These are phyloP conservation scores for Chamaetylas fuelleborni DNA, from an alignment of 2,113 vertebrate genomes.

Conservation along the genomic window DNA sequence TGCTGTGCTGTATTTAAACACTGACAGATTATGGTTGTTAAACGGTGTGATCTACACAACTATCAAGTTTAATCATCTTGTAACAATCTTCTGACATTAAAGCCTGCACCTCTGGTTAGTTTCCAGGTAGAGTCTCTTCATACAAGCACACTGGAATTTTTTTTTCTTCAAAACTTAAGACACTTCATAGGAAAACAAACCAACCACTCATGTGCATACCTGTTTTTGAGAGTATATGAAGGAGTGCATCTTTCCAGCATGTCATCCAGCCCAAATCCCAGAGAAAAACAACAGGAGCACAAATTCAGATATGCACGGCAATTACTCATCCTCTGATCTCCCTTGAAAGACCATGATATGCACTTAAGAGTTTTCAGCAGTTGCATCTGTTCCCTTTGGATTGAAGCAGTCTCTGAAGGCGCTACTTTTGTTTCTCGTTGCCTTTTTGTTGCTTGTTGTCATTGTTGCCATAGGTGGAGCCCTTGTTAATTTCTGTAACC, in stretches of 20 bases:
- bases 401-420: constrained; percentile 20
- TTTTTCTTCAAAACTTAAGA: neutral
- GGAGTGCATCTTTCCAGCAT: neutral
- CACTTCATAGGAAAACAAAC: constrained; percentile 20
- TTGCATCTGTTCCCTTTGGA: constrained; percentile 55
- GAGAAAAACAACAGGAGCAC: constrained; percentile 12
- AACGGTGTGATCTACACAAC: neutral
- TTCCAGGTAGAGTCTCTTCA: neutral
- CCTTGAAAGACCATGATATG: neutral
- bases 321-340: neutral
- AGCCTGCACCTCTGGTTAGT: neutral
- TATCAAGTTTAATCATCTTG: constrained; percentile 6
- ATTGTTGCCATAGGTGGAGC: constrained; percentile 89
- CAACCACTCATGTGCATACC: constrained; percentile 18
- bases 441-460: constrained; percentile 53
- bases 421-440: constrained; percentile 70
- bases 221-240: neutral
- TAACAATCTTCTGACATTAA: neutral
- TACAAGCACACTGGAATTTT: neutral
- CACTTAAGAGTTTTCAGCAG: constrained; percentile 37
- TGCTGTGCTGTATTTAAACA: neutral
- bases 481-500: constrained; percentile 90
- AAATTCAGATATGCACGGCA: neutral
- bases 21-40: neutral
- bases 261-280: neutral